Conservation (phyloP, 2,888 invertebrate genomes). For the Conchocele bisecta region DNA sequence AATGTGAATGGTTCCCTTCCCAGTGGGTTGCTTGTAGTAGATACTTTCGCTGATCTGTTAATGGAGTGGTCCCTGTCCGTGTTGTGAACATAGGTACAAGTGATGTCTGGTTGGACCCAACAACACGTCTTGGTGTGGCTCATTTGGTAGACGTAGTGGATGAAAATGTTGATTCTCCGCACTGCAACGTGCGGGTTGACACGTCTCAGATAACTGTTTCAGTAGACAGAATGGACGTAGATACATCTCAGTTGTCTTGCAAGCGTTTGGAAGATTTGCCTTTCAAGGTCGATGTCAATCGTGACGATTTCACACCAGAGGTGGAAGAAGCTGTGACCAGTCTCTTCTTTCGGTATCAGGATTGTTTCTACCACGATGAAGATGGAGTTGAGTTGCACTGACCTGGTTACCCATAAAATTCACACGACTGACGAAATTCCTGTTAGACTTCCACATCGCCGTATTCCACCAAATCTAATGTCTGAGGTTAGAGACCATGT, state of each 20-base stretch:
- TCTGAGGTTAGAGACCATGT: constrained; percentile 6
- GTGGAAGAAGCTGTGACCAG: neutral
- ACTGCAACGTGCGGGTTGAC: constrained; percentile 4
- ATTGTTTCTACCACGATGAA: constrained; percentile 16
- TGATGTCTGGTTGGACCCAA: constrained; percentile 14
- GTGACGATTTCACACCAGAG: neutral
- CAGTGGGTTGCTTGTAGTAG: neutral
- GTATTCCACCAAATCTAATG: constrained; percentile 3
- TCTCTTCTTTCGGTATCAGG: constrained; percentile 4
- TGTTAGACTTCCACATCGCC: too few relatives aligned
- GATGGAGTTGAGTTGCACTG: constrained; percentile 12
- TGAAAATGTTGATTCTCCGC: constrained; percentile 1
- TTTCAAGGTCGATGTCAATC: constrained; percentile 5
- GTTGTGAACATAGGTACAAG: constrained; percentile 11
- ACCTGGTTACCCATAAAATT: constrained; percentile 3
- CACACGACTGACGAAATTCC: neutral
- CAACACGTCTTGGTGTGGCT: constrained; percentile 4
- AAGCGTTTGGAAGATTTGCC: neutral
- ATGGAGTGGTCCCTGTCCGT: neutral
- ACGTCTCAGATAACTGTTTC: constrained; percentile 12
- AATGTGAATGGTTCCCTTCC: constrained; percentile 4
- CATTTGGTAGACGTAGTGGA: neutral
- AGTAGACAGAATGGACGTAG: constrained; percentile 1
- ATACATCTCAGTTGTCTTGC: neutral
- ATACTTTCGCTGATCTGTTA: constrained; percentile 8